Base-by-base conservation (phyloP, 2,888 invertebrate species). In the Spodoptera picta region DNA sequence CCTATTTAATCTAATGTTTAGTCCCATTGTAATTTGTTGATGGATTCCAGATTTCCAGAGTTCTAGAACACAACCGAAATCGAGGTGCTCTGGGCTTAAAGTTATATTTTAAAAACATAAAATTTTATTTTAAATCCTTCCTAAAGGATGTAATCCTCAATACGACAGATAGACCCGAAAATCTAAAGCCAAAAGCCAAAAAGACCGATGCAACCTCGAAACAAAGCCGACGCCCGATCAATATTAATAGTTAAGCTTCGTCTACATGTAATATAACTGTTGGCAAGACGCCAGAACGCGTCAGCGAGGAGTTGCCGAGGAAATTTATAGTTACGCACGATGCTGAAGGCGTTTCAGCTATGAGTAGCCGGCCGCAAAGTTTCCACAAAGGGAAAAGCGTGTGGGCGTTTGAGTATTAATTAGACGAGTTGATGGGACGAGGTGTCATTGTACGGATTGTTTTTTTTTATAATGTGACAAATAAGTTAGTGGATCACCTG, bases 291-390 rank as follows among this genome's bases (percentile, higher is more conserved):
- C 88, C 88, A 87, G 63, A 78, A 79, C 59, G 76, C 79, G 82
- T 86, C 83, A 81, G 77, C 75, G 70, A 81, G 80, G 84, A 79
- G 77, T 80, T 66, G 69, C 73, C 72, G 59, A 73, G 69, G 66
- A 79, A 83, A 86, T 86, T 82, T 87, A 86, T 80, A 73, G 78
- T 77, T 76, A 79, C 79, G 80, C 79, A 79, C 67, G 77, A 69
- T 45, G 71, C 71, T 27, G 54, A 66, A 76, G 77, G 73, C 81
- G 60, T 78, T 81, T 73, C 63, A 71, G 67, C 69, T 73, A 69
- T 63, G 75, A 79, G 75, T 62, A 71, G 69, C 59, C 45, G 53
- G 66, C 77, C 81, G 27, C 79, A 81, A 81, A 81, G 63, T 81
- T 79, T 61, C 63, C 50, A 44, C 60, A 72, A 68, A 73, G 65